Base-by-base conservation (phyloP, 2,797 vertebrate species). In the Muraenolepis orangiensis region DNA sequence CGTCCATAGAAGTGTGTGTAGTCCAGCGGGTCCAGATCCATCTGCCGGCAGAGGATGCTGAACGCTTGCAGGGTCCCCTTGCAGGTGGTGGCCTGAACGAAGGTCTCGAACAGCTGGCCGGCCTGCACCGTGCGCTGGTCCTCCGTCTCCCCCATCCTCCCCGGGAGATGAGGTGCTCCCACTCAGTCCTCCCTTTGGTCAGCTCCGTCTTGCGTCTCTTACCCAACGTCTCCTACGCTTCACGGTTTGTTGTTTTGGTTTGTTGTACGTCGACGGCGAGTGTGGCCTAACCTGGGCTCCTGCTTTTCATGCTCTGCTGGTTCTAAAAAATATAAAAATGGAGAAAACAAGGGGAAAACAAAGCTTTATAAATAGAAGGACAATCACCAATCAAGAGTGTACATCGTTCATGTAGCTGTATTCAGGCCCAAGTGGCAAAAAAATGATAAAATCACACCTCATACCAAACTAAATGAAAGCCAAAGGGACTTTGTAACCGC, bases 1-100 rank as follows among this genome's bases (percentile, higher is more conserved):
- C 91, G 95, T 76, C 85, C 84, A 90, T 97, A 98, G 87, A 99
- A 99, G 90, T 90, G 93, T 79, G 86, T 89, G 76, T 96, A 90
- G 88, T 98, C 96, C 80, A 93, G 86, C 0, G 95, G 96, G 76
- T 98, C 95, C 29, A 99, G 93, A 12, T 96, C 94, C 87, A 98
- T 93, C 84, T 96, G 95, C 29, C 95, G 93, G 70, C 95, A 97
- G 51, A 99, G 95, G 87, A 98, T 96, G 85, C 94, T 96, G 84
- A 98, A 99, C 77, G 98, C 96, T 90, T 98, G 97, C 69, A 99
- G 93, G 12, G 97, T 96, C 70, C 96, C 96, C 90, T 98, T 98
- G 83, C 97, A 99, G 0, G 98, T 98, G 76, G 96, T 94, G 0
- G 97, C 93, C 90, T 96, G 95, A 71, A 98, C 92, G n/a, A 99